These are phyloP conservation scores for Caloenas nicobarica DNA, from an alignment of 2,113 vertebrate species.

Conservation along the genomic window DNA sequence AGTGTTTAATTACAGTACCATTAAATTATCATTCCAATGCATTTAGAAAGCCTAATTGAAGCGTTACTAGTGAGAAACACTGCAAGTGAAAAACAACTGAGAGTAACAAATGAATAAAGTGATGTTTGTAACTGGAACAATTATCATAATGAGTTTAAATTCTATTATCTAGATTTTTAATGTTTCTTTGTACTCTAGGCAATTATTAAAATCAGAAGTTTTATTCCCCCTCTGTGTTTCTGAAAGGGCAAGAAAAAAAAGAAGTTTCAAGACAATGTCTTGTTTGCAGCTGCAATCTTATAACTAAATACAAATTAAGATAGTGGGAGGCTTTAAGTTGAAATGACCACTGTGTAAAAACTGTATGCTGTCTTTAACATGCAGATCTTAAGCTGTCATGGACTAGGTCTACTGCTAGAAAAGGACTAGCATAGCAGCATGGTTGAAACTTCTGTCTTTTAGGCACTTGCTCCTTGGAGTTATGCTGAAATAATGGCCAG, in stretches of 20 bases:
- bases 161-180: background rate
- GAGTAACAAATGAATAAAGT: conserved; percentile 44
- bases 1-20: conserved; percentile 48
- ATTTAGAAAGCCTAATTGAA: conserved; percentile 35
- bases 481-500: background rate
- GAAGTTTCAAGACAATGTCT: background rate
- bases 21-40: conserved; percentile 46
- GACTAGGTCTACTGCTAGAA: background rate
- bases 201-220: background rate
- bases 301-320: background rate
- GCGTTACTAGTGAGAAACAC: conserved; percentile 36
- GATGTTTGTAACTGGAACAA: conserved; percentile 52
- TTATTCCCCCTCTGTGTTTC: background rate
- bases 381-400: background rate
- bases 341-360: background rate
- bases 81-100: conserved; percentile 64
- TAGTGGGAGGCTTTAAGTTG: background rate
- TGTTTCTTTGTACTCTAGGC: background rate
- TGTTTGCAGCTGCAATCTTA: background rate
- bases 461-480: background rate
- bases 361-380: background rate
- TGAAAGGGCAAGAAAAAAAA: background rate
- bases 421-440: background rate
- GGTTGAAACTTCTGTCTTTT: background rate
- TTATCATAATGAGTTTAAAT: conserved; percentile 30